Evolutionary conservation across 2,888 invertebrate species (phyloP).

Genomic region (Erpobdella octoculata): DNA sequence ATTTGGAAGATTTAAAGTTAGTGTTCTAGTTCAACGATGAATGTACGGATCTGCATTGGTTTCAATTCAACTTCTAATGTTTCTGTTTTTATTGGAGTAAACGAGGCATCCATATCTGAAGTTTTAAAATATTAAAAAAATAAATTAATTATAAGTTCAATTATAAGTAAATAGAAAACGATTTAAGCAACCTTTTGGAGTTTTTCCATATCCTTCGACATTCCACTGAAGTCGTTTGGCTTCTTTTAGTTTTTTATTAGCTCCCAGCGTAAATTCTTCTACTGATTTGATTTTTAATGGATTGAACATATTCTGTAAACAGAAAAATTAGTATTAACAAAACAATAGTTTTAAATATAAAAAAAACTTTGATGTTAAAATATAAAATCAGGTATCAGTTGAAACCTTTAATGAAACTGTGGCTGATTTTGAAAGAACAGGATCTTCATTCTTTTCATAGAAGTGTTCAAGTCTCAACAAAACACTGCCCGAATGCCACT

Average conservation of each 20-base stretch:
- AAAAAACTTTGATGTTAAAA: no score
- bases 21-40: slow-evolving; percentile 39
- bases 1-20: slow-evolving; percentile 32
- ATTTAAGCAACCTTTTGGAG: slow-evolving; percentile 19
- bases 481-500: slow-evolving; percentile 42
- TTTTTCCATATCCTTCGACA: slow-evolving; percentile 31
- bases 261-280: slow-evolving; percentile 48
- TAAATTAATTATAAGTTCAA: not conserved
- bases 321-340: no score
- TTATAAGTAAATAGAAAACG: not conserved
- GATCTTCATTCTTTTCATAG: slow-evolving; percentile 47
- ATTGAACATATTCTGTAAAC: slow-evolving; percentile 41
- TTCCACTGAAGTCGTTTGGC: slow-evolving; percentile 46
- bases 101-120: slow-evolving; percentile 35
- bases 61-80: slow-evolving; percentile 41
- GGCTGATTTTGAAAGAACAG: slow-evolving; percentile 44
- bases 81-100: slow-evolving; percentile 35
- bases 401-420: slow-evolving; percentile 46
- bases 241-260: slow-evolving; percentile 42
- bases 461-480: slow-evolving; percentile 53
- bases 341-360: no score
- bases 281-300: slow-evolving; percentile 41
- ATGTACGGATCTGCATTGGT: slow-evolving; percentile 50
- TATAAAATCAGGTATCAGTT: no score
- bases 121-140: not conserved